Conservation (phyloP, 2,888 invertebrate genomes). For the Scaptodrosophila latifasciaeformis region DNA sequence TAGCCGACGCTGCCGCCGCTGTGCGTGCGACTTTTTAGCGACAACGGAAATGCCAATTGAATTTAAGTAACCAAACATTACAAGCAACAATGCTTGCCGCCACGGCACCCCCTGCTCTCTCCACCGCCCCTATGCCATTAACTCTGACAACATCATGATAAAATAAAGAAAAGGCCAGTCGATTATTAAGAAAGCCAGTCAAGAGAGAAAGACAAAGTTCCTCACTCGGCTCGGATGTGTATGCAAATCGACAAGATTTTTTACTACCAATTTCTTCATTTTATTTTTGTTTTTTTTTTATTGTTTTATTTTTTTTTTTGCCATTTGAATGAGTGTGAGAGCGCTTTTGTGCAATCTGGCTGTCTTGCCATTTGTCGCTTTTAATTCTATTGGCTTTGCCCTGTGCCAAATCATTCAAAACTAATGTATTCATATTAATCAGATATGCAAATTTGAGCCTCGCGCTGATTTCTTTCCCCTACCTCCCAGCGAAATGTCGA, state of each 20-base stretch:
- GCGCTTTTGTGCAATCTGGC: slow-evolving; percentile 32
- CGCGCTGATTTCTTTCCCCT: slow-evolving; percentile 2
- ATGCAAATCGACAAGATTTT: no score
- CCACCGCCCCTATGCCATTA: no score
- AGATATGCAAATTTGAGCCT: slow-evolving; percentile 59
- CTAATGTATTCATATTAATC: slow-evolving; percentile 67
- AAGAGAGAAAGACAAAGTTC: no score
- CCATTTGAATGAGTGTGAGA: no score
- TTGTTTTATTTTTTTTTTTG: no score
- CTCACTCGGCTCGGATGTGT: no score
- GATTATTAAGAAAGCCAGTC: no score
- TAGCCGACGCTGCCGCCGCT: background rate
- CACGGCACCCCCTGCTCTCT: no score
- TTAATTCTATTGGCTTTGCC: slow-evolving; percentile 49
- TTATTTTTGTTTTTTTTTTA: no score
- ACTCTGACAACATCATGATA: no score
- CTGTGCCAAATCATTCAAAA: slow-evolving; percentile 45
- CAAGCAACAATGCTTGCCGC: slow-evolving; percentile 12
- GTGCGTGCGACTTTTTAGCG: background rate
- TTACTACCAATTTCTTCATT: no score
- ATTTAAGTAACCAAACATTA: slow-evolving; percentile 54
- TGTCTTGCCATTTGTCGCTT: slow-evolving; percentile 21
- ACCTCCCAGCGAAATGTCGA: background rate
- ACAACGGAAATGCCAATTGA: slow-evolving; percentile 65
- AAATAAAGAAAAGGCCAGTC: no score